phyloP scores from a whole-genome alignment of 1,140 invertebrate genomes.

The Caenorhabditis remanei region DNA sequence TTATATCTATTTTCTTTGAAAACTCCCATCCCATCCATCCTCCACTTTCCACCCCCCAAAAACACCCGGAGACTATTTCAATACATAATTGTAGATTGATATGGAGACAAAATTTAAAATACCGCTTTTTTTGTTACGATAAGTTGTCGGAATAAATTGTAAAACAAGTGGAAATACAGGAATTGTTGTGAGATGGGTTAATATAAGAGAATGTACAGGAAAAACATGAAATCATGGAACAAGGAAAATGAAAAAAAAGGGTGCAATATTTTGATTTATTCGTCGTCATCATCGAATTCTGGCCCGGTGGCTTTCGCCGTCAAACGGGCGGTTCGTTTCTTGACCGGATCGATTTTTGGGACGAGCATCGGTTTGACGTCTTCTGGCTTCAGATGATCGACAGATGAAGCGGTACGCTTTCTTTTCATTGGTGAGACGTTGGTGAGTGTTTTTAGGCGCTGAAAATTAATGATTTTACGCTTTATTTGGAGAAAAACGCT shows the following conservation, averaged over 20 bases:
- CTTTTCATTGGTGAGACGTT: slow-evolving; percentile 27
- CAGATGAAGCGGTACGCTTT: slow-evolving; percentile 30
- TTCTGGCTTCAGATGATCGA: slow-evolving; percentile 8
- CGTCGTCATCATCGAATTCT: slow-evolving; percentile 32
- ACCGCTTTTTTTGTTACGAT: too few relatives aligned
- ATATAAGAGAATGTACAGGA: slow-evolving; percentile 1
- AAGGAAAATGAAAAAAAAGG: neutral
- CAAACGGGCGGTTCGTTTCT: neutral
- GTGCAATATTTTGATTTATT: neutral
- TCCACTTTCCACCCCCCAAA: too few relatives aligned
- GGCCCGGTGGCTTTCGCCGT: slow-evolving; percentile 4
- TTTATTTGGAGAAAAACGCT: neutral
- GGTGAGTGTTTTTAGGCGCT: slow-evolving; percentile 23
- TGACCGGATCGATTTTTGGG: slow-evolving; percentile 14
- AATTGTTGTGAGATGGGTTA: neutral
- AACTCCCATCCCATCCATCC: too few relatives aligned
- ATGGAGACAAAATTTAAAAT: neutral
- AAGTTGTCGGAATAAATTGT: too few relatives aligned
- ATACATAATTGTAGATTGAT: neutral
- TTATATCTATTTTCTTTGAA: too few relatives aligned
- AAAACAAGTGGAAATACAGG: too few relatives aligned
- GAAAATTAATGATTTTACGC: neutral
- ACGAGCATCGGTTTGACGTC: slow-evolving; percentile 10
- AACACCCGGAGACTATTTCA: too few relatives aligned
- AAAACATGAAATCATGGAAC: slow-evolving; percentile 34